Conservation (phyloP, 2,888 invertebrate genomes). For the Anthoptus insignis region DNA sequence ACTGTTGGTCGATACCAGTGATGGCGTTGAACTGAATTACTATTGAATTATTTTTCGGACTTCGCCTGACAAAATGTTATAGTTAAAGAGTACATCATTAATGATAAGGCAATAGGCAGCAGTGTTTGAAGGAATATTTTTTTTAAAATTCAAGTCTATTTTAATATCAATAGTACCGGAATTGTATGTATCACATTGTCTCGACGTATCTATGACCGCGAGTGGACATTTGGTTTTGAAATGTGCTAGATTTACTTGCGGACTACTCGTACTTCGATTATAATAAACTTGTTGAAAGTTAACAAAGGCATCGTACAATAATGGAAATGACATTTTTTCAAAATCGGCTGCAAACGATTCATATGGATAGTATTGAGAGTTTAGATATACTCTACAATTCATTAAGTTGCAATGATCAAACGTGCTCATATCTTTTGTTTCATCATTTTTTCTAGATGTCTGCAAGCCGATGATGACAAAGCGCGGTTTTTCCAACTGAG, state of each 20-base stretch:
- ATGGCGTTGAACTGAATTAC: neutral
- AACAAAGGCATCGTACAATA: slow-evolving; percentile 17
- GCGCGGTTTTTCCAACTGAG: slow-evolving; percentile 34
- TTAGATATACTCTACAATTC: slow-evolving; percentile 5
- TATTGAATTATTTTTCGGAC: neutral
- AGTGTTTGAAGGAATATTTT: neutral
- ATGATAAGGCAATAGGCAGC: neutral
- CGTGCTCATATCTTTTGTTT: slow-evolving; percentile 31
- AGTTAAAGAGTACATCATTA: neutral
- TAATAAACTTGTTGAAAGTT: slow-evolving; percentile 32
- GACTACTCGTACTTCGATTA: neutral
- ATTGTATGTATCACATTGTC: neutral
- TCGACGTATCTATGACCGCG: neutral
- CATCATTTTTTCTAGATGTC: slow-evolving; percentile 20
- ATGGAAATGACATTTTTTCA: neutral
- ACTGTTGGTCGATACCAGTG: too few relatives aligned
- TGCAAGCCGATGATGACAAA: slow-evolving; percentile 36
- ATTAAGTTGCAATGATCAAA: slow-evolving; percentile 31
- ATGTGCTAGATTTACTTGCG: neutral
- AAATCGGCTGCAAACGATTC: slow-evolving; percentile 12
- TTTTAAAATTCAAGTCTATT: neutral
- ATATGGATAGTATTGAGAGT: slow-evolving; percentile 19
- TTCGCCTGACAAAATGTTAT: neutral
- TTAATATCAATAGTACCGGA: neutral
- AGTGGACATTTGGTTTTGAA: neutral